Evolutionary conservation across 2,888 invertebrate genomes (phyloP).

Genomic region (Plebejus anna): DNA sequence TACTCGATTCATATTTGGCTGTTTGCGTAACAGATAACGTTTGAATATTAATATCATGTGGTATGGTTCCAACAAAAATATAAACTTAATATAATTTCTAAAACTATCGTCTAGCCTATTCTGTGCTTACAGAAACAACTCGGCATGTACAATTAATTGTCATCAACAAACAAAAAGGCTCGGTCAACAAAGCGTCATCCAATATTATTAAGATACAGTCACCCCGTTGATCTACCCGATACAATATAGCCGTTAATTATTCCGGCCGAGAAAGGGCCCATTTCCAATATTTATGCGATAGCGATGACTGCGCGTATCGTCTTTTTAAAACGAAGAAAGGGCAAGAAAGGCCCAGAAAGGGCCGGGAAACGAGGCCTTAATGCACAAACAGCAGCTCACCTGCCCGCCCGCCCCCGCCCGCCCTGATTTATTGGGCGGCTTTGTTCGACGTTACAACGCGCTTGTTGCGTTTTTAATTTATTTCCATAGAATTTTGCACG

Average conservation of each 20-base stretch:
- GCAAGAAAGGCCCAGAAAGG: conserved; percentile 63
- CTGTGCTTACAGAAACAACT: not conserved
- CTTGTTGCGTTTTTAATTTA: conserved; percentile 80
- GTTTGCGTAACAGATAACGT: not conserved
- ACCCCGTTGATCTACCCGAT: conserved; percentile 10
- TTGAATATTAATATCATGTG: not conserved
- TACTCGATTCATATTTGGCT: not conserved
- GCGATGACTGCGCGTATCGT: conserved; percentile 79
- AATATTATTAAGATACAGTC: conserved; percentile 30
- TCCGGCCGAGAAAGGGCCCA: conserved; percentile 78
- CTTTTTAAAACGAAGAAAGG: conserved; percentile 80
- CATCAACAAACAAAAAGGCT: not conserved
- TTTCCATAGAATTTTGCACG: conserved; percentile 70
- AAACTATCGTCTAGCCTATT: no score
- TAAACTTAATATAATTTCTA: not conserved
- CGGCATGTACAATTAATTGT: not conserved
- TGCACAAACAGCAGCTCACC: conserved; percentile 74
- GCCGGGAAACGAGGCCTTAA: conserved; percentile 73
- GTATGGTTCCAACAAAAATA: not conserved
- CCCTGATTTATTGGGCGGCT: conserved; percentile 76
- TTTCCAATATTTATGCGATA: conserved; percentile 81
- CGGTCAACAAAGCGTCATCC: not conserved
- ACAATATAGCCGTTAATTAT: conserved; percentile 66
- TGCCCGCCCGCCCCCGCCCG: conserved; percentile 51
- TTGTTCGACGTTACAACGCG: conserved; percentile 78